Conservation (phyloP, 2,888 invertebrate genomes). For the Aleiodes alternator region DNA sequence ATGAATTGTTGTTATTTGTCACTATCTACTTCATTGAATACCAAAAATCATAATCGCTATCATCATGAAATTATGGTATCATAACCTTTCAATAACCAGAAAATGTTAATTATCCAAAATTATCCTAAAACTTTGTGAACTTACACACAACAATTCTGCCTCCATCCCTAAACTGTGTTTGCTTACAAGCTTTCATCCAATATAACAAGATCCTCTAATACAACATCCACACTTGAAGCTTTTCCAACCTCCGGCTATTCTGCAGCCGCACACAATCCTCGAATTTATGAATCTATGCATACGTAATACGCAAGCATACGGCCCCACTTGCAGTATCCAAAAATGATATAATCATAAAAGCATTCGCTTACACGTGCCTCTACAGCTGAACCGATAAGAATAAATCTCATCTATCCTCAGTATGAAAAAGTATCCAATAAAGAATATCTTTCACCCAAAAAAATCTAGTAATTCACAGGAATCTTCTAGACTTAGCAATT, state of each 20-base stretch:
- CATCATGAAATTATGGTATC: background rate
- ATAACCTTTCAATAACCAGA: too few relatives aligned
- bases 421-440: background rate
- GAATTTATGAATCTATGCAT: constrained; percentile 59
- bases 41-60: constrained; percentile 56
- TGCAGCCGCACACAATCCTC: background rate
- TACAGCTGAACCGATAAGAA: constrained; percentile 13
- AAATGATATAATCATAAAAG: constrained; percentile 33
- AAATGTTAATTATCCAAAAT: too few relatives aligned
- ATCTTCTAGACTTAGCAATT: background rate
- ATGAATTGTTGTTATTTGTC: too few relatives aligned
- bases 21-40: constrained; percentile 69
- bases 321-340: constrained; percentile 35
- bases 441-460: background rate
- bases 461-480: background rate
- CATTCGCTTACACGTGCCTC: constrained; percentile 7
- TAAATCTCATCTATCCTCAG: constrained; percentile 19
- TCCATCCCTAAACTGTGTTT: too few relatives aligned
- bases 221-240: constrained; percentile 14
- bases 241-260: constrained; percentile 14
- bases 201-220: too few relatives aligned
- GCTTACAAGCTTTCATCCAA: too few relatives aligned
- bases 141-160: too few relatives aligned
- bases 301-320: constrained; percentile 54
- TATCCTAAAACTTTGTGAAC: too few relatives aligned